Conservation (phyloP, 2,113 vertebrate genomes). For the Prionailurus viverrinus region DNA sequence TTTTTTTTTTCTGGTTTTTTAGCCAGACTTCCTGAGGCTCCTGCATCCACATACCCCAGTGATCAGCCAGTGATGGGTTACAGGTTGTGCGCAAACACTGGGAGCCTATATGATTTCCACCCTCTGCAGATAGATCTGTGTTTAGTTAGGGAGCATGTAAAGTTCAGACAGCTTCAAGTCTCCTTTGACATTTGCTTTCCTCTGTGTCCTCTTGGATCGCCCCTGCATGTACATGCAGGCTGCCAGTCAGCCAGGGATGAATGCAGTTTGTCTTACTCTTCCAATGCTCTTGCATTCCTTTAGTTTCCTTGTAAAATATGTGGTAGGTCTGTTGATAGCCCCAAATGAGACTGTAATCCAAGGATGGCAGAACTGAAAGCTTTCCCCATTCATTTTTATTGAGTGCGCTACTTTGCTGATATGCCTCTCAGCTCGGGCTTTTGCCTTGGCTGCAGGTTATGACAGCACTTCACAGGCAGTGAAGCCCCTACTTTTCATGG, state of each 20-base stretch:
- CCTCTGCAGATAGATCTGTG: background rate
- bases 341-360: background rate
- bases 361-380: background rate
- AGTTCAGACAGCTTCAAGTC: background rate
- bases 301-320: background rate
- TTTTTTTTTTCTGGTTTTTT: background rate
- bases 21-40: background rate
- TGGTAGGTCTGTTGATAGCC: too few species aligned
- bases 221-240: accelerated
- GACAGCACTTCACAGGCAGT: accelerated
- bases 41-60: accelerated
- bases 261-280: background rate
- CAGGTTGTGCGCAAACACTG: background rate
- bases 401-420: background rate
- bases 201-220: background rate
- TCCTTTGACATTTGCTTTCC: background rate
- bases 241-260: background rate
- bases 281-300: background rate
- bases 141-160: background rate
- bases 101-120: accelerated
- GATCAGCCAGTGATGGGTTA: background rate
- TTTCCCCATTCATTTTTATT: background rate
- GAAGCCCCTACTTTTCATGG: too few species aligned
- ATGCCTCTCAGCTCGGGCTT: accelerated
- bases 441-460: too few species aligned